Base-by-base conservation (phyloP, 1,140 invertebrate species). In the Sycophila sp. region DNA sequence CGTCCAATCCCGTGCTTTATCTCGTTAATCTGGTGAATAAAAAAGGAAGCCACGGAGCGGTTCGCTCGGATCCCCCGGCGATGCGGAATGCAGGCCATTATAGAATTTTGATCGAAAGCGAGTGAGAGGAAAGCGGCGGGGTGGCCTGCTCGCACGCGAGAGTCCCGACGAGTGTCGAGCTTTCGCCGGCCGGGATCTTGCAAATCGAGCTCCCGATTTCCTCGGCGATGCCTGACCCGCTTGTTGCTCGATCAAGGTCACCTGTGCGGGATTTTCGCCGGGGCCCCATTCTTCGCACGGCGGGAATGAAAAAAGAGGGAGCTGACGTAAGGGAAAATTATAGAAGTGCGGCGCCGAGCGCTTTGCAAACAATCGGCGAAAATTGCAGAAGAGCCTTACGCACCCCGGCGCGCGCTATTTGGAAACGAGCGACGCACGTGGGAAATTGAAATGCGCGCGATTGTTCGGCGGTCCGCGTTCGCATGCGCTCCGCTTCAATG, bases 51-150 rank as follows among this genome's bases (percentile, higher is more conserved):
- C n/a, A n/a, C n/a, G n/a, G n/a, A n/a, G n/a, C n/a, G n/a, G n/a
- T n/a, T n/a, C n/a, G n/a, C n/a, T n/a, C n/a, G n/a, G n/a, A n/a
- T n/a, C n/a, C n/a, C n/a, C n/a, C n/a, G n/a, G 40, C 42, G n/a
- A n/a, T 10, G 42, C 19, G 11, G 58, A 60, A 60, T 65, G 63
- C 63, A 40, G 63, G 36, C 64, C 64, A 28, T n/a, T 26, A 56
- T 38, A n/a, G 51, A 66, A 28, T 66, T 56, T 66, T 40, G 36
- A 66, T 56, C 51, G 32, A 49, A 65, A 65, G 49, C 63, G 36
- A 66, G 64, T 56, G 64, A 66, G 64, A 66, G 64, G 64, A 55
- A 34, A 66, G 51, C 26, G 34, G 19, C 13, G 19, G 10, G 53
- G 26, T 30, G 28, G n/a, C n/a, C n/a, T n/a, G n/a, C n/a, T n/a